Conservation (phyloP, 2,797 vertebrate genomes). For the Tinamus major region DNA sequence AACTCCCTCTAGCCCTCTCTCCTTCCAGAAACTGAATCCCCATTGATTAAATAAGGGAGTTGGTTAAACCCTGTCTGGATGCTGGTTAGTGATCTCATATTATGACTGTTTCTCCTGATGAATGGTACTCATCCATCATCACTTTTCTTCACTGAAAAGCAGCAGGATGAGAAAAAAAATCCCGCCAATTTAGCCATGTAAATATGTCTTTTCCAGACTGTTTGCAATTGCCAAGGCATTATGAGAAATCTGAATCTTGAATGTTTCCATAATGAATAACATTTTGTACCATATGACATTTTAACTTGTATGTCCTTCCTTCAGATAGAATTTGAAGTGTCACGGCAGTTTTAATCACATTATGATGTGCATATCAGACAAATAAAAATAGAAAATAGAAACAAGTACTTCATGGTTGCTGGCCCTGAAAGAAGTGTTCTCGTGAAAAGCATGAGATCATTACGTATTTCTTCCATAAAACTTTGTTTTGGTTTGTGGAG, state of each 20-base stretch:
- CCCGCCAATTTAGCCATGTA: not conserved
- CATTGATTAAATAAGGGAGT: constrained; percentile 40
- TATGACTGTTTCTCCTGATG: constrained; percentile 61
- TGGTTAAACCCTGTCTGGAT: constrained; percentile 50
- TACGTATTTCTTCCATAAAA: not conserved
- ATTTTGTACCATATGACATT: constrained; percentile 9
- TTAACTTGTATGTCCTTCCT: constrained; percentile 26
- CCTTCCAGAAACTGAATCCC: constrained; percentile 5
- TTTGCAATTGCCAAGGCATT: constrained; percentile 39
- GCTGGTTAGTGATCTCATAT: constrained; percentile 59
- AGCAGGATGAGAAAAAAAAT: not conserved
- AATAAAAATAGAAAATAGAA: constrained; percentile 35
- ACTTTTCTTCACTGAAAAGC: constrained; percentile 43
- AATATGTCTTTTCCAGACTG: constrained; percentile 50
- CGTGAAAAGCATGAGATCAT: constrained; percentile 19
- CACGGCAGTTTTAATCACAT: not conserved
- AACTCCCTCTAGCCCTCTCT: not conserved
- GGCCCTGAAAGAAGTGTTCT: constrained; percentile 11
- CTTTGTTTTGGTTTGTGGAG: constrained; percentile 9
- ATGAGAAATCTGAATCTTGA: constrained; percentile 20
- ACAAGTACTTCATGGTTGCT: constrained; percentile 29
- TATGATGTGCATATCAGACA: not conserved
- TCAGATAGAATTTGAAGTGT: not conserved
- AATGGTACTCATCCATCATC: constrained; percentile 40
- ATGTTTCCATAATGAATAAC: constrained; percentile 39